Evolutionary conservation across 2,888 invertebrate species (phyloP).

Genomic region (Euproctis similis): DNA sequence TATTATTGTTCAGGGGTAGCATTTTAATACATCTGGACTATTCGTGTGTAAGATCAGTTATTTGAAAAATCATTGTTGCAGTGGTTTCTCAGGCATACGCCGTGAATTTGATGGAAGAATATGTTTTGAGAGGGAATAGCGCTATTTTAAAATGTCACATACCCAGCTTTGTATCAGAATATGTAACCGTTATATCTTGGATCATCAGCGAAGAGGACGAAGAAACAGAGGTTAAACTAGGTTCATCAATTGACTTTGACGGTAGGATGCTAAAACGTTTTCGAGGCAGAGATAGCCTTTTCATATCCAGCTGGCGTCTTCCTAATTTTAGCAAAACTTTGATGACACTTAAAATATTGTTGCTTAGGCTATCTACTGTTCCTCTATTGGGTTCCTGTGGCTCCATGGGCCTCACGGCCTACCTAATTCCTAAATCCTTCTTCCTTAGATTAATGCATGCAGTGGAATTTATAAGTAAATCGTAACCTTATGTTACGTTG

Average conservation of each 20-base stretch:
- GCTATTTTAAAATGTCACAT: slow-evolving; percentile 95
- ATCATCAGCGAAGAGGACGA: slow-evolving; percentile 82
- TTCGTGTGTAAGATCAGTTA: too few relatives aligned
- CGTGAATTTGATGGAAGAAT: slow-evolving; percentile 94
- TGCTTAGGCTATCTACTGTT: slow-evolving; percentile 42
- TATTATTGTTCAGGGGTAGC: too few relatives aligned
- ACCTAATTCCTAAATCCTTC: slow-evolving; percentile 68
- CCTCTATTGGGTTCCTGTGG: slow-evolving; percentile 46
- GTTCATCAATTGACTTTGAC: slow-evolving; percentile 48
- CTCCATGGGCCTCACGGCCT: slow-evolving; percentile 78
- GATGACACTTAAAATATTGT: slow-evolving; percentile 7
- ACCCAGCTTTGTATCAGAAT: slow-evolving; percentile 94
- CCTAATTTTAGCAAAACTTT: too few relatives aligned
- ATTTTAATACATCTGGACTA: too few relatives aligned
- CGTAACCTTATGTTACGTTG: slow-evolving; percentile 55
- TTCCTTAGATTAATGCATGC: slow-evolving; percentile 74
- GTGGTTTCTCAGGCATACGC: slow-evolving; percentile 93
- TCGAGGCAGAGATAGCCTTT: slow-evolving; percentile 14
- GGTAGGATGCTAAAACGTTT: slow-evolving; percentile 39
- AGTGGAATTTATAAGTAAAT: slow-evolving; percentile 63
- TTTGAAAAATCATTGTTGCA: slow-evolving; percentile 72
- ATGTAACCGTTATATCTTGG: slow-evolving; percentile 90
- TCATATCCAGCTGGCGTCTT: slow-evolving; percentile 5
- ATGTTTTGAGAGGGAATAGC: slow-evolving; percentile 91
- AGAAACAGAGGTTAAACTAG: slow-evolving; percentile 65